These are phyloP conservation scores for Lophura nycthemera DNA, from an alignment of 2,113 vertebrate genomes.

Conservation along the genomic window DNA sequence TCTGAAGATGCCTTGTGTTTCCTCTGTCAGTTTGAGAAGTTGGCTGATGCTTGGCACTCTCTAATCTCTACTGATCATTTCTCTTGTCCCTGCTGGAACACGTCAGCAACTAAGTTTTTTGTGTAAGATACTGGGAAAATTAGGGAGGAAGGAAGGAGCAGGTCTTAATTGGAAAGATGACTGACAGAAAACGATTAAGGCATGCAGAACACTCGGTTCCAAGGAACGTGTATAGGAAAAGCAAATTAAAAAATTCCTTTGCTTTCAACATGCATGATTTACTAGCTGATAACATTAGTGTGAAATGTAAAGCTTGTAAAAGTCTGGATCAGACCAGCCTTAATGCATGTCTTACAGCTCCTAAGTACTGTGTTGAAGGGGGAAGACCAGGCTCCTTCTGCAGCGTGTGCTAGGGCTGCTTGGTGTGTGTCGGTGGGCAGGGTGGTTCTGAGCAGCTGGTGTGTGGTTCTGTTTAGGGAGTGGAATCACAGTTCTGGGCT, in stretches of 20 bases:
- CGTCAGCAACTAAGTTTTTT: conserved; percentile 41
- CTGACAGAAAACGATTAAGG: conserved; percentile 47
- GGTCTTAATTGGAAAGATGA: conserved; percentile 43
- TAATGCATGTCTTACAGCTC: conserved; percentile 38
- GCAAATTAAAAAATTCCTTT: not conserved
- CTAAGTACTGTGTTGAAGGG: not conserved
- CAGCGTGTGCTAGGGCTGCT: not conserved
- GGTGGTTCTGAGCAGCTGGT: not conserved
- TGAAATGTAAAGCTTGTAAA: conserved; percentile 62
- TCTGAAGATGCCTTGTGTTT: not conserved
- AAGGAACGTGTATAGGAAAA: conserved; percentile 17
- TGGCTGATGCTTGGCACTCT: not conserved
- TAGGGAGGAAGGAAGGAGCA: conserved; percentile 34
- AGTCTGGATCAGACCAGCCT: conserved; percentile 48
- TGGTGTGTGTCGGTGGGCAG: rapidly evolving
- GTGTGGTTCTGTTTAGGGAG: not conserved
- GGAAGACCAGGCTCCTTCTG: not conserved
- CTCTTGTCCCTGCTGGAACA: conserved; percentile 39
- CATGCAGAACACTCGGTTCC: not conserved
- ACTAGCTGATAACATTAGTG: conserved; percentile 62
- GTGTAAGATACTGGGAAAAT: conserved; percentile 36
- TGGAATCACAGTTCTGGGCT: not conserved
- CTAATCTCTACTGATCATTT: conserved; percentile 37
- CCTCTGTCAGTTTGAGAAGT: conserved; percentile 12
- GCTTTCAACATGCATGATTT: conserved; percentile 18